Base-by-base conservation (phyloP, 2,797 vertebrate species). In the Brachyrhaphis roseni region DNA sequence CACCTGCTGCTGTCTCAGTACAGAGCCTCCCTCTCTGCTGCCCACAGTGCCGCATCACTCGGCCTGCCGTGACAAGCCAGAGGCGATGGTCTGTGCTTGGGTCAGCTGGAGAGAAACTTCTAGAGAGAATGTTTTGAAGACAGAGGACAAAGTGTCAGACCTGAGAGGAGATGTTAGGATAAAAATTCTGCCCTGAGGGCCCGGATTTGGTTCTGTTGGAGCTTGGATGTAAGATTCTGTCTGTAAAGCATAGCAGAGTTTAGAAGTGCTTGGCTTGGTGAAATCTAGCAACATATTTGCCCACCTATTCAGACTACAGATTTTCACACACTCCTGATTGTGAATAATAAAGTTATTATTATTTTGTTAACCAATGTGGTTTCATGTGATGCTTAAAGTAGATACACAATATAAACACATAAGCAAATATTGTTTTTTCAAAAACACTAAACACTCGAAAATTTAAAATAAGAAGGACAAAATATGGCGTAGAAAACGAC, bases 101-200 rank as follows among this genome's bases (percentile, higher is more conserved):
- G 96, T 97, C 97, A 97, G 96, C 95, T 93, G 94, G 95, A 95
- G 94, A 96, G 94, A 94, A 94, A 96, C 97, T 97, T 95, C 93
- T 94, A 62, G 93, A 95, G 91, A 93, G n/a, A 59, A 92, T 93
- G 92, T 94, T 64, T 86, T 96, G 95, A 94, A 97, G 97, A 95
- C 93, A 93, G 93, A 96, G 96, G 96, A 97, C 95, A 95, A 89
- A 96, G 96, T 96, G 95, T 96, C 96, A 96, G 92, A 94, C 94
- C 92, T 88, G 87, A 96, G 95, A 94, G 95, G 94, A 96, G 95
- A 96, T 95, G 96, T 96, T 96, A 95, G 96, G 97, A 95, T 96
- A 95, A 95, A 83, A 95, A 93, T 94, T 91, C 90, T 95, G 95
- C 95, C 96, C 95, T 1, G 5, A 70, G 96, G 96, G 96, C 94